Base-by-base conservation (phyloP, 2,113 vertebrate genomes). In the Dasyurus viverrinus region DNA sequence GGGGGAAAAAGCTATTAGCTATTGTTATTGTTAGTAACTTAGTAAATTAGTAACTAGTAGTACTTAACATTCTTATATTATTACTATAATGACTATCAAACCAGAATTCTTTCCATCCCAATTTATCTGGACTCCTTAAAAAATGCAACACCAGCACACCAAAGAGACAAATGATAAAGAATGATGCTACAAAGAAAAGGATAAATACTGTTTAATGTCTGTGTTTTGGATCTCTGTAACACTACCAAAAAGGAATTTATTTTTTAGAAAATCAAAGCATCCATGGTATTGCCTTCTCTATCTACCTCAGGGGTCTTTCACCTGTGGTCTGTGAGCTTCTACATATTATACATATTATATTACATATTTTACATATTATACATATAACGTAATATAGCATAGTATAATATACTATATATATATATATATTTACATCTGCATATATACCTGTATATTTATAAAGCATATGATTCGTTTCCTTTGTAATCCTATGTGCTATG, bases 41-140 rank as follows among this genome's bases (percentile, higher is more conserved):
- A 84, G 68, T 42, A 76, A 42, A n/a, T n/a, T 76, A 76, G 68
- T 84, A 84, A 84, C 36, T 60, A 55, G 42, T 92, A 94, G 92
- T 95, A 93, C 90, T 89, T 68, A 91, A 57, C 94, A 60, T 84
- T 89, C 8, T 94, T 8, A 1, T 95, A 7, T 90, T 54, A 93
- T 94, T 84, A 91, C 92, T 95, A 48, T 91, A 50, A 96, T 89
- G 95, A 95, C 93, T 93, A 94, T 90, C 92, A 97, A 96, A 96
- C 93, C 89, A 0, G 90, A n/a, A 55, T 91, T 91, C 89, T 94
- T 97, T 95, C 95, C 91, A 95, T 93, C 93, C 93, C 90, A 92
- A 93, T 94, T 93, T 96, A 98, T 95, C 92, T n/a, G 94, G 91
- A 84, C 89, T 94, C 96, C 92, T 93, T 93, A 97, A 96, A 95